Evolutionary conservation across 2,797 vertebrate species (phyloP).

Genomic region (Sebastes cheni): DNA sequence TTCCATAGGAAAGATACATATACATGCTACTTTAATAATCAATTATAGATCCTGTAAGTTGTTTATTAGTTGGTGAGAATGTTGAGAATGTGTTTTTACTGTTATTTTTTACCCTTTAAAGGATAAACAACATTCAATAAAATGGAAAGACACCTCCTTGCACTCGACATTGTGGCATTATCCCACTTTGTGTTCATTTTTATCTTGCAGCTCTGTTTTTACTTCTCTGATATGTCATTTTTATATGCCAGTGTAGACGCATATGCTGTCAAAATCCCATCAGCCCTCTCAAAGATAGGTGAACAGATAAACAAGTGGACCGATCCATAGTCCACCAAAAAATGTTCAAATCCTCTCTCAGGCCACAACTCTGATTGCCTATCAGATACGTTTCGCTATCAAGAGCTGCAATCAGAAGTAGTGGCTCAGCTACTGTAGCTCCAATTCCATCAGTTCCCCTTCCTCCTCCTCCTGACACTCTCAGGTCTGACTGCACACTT

Average conservation of each 20-base stretch:
- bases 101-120: not conserved
- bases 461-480: conserved; percentile 11
- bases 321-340: conserved; percentile 27
- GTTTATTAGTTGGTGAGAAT: not conserved
- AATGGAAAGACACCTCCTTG: not conserved
- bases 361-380: conserved; percentile 57
- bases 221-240: not conserved
- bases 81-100: not conserved
- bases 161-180: not conserved
- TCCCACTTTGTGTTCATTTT: not conserved
- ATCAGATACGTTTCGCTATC: conserved; percentile 59
- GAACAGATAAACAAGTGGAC: conserved; percentile 13
- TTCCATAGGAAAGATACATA: no score
- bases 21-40: not conserved
- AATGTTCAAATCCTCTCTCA: conserved; percentile 42
- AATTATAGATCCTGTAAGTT: not conserved
- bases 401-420: conserved; percentile 53
- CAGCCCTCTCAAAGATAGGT: conserved; percentile 5
- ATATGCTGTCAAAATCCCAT: conserved; percentile 30
- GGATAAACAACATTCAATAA: not conserved
- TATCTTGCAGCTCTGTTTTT: not conserved
- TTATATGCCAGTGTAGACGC: not conserved
- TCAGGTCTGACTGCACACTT: conserved; percentile 11
- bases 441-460: conserved; percentile 42
- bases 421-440: conserved; percentile 37